Evolutionary conservation across 2,113 vertebrate genomes (phyloP), one percentile per base, ranked within the genome.

Genomic region (Zosterops hypoxanthus): DNA sequence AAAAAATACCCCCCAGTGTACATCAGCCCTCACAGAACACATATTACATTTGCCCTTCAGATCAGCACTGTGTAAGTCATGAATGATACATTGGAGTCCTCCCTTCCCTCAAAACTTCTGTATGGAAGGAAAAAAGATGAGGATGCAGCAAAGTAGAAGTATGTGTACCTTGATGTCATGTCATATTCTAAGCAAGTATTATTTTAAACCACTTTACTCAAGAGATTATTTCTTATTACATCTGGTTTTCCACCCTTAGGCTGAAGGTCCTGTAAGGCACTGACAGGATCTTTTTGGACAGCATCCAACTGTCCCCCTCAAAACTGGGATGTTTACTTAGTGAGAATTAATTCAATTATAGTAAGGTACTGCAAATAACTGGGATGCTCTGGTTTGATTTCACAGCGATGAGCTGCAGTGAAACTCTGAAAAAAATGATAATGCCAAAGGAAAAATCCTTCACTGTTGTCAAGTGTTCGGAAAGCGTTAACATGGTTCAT

Each of bases 401-500:
- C 75, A 94, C 82, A 86, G 78, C 68, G 88, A 96, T 13, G 53
- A 91, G 96, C 80, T 73, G 83, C 95, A 93, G 88, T 81, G 90
- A 93, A 85, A 78, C 81, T 94, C 91, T 69, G 47, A 90, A 97
- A 97, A 69, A 97, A 97, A 97, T 72, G 88, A 97, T 91, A 89
- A 95, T 46, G 82, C 95, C 95, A 93, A 90, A 94, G 93, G 92
- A 94, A 97, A 93, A 95, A 97, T 97, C 91, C 97, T 91, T 97
- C 96, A 90, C 88, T 81, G 87, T 97, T 97, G 97, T 97, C 97
- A 96, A 92, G 91, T 95, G 97, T 95, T 95, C 79, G 2, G 96
- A 98, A 96, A 97, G 95, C 44, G 90, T 97, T 98, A 97, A 95
- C 95, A 57, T 6, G 68, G 97, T 92, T 97, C 97, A 97, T 98